phyloP scores from a whole-genome alignment of 2,113 vertebrate species.

The Labrus mixtus region DNA sequence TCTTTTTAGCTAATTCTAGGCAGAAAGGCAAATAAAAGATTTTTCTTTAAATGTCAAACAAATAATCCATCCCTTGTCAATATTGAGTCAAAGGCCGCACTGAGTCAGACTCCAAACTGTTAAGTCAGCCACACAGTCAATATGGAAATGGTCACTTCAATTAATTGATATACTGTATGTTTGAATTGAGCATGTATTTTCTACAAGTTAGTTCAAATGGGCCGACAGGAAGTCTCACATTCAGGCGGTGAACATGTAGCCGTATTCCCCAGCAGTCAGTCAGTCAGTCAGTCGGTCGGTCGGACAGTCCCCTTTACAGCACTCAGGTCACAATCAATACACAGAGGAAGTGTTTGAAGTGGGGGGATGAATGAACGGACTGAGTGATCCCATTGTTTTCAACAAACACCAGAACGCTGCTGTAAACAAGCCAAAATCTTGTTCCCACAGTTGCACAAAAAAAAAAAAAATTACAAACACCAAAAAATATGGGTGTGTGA shows the following conservation, averaged over 20 bases:
- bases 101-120: background rate
- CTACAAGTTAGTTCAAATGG: no score
- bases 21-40: background rate
- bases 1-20: background rate
- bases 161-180: no score
- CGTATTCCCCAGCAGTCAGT: background rate
- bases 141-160: no score
- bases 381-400: background rate
- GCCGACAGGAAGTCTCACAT: background rate
- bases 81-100: background rate
- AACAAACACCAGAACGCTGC: background rate
- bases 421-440: background rate
- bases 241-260: background rate
- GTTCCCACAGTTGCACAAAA: slow-evolving; percentile 22
- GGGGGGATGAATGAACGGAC: slow-evolving; percentile 16
- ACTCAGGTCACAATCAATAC: slow-evolving; percentile 8
- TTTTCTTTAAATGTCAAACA: background rate
- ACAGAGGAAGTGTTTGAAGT: slow-evolving; percentile 22
- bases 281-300: no score
- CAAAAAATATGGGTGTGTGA: slow-evolving; percentile 9
- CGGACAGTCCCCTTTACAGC: background rate
- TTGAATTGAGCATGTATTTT: no score
- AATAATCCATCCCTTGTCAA: background rate
- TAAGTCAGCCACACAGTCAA: background rate
- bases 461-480: slow-evolving; percentile 11